Evolutionary conservation across 2,888 invertebrate genomes (phyloP).

Genomic region (Luperina nickerlii): DNA sequence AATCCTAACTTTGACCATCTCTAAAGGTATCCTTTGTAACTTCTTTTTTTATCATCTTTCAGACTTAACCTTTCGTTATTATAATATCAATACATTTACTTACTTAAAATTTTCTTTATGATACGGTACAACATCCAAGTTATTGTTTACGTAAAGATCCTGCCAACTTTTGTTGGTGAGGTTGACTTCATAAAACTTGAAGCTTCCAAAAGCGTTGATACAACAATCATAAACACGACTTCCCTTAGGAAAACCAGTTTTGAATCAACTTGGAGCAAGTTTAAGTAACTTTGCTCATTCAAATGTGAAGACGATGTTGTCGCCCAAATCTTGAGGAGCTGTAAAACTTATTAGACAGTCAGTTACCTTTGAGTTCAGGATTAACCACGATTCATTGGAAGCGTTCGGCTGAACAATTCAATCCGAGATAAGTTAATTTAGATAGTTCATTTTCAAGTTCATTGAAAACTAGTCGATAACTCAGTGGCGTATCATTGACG

Average conservation of each 20-base stretch:
- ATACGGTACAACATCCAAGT: constrained; percentile 20
- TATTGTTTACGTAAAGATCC: constrained; percentile 48
- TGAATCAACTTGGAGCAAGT: constrained; percentile 9
- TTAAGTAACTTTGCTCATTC: constrained; percentile 24
- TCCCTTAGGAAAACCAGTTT: neutral
- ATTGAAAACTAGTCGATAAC: constrained; percentile 3
- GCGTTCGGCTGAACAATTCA: constrained; percentile 9
- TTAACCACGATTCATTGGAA: neutral
- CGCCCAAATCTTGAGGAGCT: neutral
- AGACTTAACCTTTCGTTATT: neutral
- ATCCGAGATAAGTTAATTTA: constrained; percentile 12
- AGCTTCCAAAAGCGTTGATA: neutral
- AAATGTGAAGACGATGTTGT: constrained; percentile 17
- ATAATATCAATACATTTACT: neutral
- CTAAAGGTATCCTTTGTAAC: no score
- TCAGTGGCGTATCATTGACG: constrained; percentile 43
- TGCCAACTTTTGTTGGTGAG: constrained; percentile 25
- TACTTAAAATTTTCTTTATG: neutral
- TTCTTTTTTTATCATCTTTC: no score
- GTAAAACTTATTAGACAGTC: constrained; percentile 12
- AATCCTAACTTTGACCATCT: constrained; percentile 12
- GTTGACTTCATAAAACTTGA: constrained; percentile 19
- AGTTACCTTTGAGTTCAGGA: constrained; percentile 14
- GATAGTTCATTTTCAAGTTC: constrained; percentile 27
- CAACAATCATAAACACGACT: constrained; percentile 22